These are phyloP conservation scores for Gracilinanus agilis DNA, from an alignment of 2,113 vertebrate species.

Conservation along the genomic window DNA sequence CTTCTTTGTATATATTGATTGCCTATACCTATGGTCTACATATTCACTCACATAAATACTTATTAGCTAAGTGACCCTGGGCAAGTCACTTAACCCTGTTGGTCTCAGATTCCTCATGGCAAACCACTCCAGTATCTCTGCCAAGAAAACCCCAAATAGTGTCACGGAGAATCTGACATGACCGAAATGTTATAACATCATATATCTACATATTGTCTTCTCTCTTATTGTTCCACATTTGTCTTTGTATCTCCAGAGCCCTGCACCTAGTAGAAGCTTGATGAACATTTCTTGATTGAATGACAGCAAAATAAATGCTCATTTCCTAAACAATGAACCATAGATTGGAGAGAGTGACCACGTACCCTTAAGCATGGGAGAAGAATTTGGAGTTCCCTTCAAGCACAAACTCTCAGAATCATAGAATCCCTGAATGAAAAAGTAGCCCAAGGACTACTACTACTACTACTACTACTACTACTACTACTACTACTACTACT, in stretches of 20 bases:
- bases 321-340: background rate
- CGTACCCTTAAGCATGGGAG: background rate
- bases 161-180: too few species aligned
- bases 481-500: too few species aligned
- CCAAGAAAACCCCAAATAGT: too few species aligned
- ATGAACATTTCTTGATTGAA: background rate
- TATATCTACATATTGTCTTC: background rate
- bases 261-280: background rate
- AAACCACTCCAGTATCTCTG: too few species aligned
- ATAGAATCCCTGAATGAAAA: background rate
- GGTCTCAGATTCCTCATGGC: too few species aligned
- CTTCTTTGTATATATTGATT: background rate
- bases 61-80: too few species aligned
- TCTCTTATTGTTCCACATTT: background rate
- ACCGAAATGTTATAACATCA: too few species aligned
- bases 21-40: too few species aligned
- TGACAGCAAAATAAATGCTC: background rate
- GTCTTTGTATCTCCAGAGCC: background rate
- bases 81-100: too few species aligned
- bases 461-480: too few species aligned
- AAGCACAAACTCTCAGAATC: background rate
- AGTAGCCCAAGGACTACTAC: background rate
- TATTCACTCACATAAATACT: too few species aligned
- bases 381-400: background rate
- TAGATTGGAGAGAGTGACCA: background rate